Conservation (phyloP, 2,888 invertebrate species). For the Amphiduros pacificus region DNA sequence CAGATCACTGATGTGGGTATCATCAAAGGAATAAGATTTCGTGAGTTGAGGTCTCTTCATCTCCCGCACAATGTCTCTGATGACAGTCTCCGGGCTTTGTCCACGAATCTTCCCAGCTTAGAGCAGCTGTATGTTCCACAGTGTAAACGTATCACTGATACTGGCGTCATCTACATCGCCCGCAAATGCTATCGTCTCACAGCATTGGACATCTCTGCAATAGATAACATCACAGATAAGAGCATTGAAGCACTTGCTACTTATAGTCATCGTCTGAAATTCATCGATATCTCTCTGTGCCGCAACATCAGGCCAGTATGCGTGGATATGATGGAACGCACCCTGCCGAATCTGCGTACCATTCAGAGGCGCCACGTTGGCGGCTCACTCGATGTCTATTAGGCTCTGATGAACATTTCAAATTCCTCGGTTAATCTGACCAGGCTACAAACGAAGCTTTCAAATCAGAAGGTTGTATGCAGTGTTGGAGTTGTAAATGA, state of each 20-base stretch:
- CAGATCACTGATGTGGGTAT: conserved; percentile 74
- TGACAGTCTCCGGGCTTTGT: conserved; percentile 68
- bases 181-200: conserved; percentile 64
- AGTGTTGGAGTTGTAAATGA: no score
- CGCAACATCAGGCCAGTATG: conserved; percentile 44
- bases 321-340: conserved; percentile 41
- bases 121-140: conserved; percentile 71
- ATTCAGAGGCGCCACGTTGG: no score
- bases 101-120: conserved; percentile 71
- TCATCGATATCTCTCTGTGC: conserved; percentile 65
- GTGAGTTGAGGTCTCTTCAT: conserved; percentile 68
- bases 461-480: no score
- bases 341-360: conserved; percentile 30
- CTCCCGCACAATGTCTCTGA: conserved; percentile 71
- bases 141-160: conserved; percentile 72
- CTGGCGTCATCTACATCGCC: conserved; percentile 64
- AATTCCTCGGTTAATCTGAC: no score
- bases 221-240: conserved; percentile 67
- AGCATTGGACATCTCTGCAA: conserved; percentile 68
- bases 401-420: no score
- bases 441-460: no score
- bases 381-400: no score
- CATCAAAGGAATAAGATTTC: conserved; percentile 70
- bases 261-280: conserved; percentile 64
- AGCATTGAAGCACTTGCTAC: conserved; percentile 64